Base-by-base conservation (phyloP, 2,888 invertebrate genomes). In the Lepidonotus clava region DNA sequence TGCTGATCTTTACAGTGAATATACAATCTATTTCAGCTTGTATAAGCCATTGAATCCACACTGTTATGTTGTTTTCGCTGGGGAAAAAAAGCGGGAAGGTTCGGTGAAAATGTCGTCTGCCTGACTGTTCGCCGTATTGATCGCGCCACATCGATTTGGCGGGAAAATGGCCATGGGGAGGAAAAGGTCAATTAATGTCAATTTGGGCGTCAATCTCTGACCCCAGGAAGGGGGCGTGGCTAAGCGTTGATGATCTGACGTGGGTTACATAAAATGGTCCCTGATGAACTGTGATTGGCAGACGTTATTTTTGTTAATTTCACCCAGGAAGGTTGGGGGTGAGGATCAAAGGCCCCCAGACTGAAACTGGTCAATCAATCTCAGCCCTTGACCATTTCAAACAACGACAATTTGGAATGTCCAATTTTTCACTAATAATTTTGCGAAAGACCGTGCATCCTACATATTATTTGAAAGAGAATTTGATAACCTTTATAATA, bases 111-210 rank as follows among this genome's bases (percentile, higher is more conserved):
- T 34, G 71, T 66, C 71, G 36, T 71, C 71, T 71, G 71, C 71
- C 66, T 32, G 66, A 32, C 66, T 32, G 71, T 5, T n/a, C 71
- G 71, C 71, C 71, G 38, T 71, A 71, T 71, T 71, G 71, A 71
- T 71, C 38, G 34, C 4, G 38, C 36, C 36, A 24, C 38, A 36
- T 71, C 71, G 71, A 71, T 71, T n/a, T 38, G 71, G 71, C 71
- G 71, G n/a, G n/a, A 71, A 38, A 71, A 71, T 71, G 71, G 34
- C 71, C 71, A 21, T 38, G 2, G 71, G 71, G 71, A 71, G 71
- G 71, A 71, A 71, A 71, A 38, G 71, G 71, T 71, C 71, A 71
- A 71, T 71, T 71, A 71, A 71, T 71, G 71, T 71, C 71, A 71
- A 71, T 71, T 38, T 71, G 61, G 61, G 61, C 61, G 61, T 61